Conservation (phyloP, 1,140 invertebrate species). For the Mercenaria mercenaria region DNA sequence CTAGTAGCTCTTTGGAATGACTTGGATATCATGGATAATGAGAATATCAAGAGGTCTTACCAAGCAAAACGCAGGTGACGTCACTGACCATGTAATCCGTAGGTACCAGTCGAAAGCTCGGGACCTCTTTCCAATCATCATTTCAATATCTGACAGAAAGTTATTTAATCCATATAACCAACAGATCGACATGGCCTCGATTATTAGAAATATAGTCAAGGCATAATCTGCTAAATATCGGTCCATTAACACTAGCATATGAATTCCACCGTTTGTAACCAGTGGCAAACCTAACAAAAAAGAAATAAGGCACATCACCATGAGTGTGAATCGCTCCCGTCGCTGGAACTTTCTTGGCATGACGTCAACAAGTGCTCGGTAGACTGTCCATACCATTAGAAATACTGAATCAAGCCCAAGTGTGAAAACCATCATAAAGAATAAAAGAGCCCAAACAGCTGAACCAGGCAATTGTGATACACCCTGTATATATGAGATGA, state of each 20-base stretch:
- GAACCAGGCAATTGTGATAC: slow-evolving; percentile 12
- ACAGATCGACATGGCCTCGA: background rate
- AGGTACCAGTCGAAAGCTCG: background rate
- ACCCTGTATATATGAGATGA: slow-evolving; percentile 29
- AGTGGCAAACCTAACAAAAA: slow-evolving; percentile 7
- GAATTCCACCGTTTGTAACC: slow-evolving; percentile 22
- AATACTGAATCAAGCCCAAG: slow-evolving; percentile 24
- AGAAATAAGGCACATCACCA: background rate
- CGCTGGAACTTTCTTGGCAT: background rate
- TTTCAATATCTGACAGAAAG: background rate
- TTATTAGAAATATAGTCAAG: background rate
- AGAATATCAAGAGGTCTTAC: too few relatives aligned
- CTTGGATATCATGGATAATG: too few relatives aligned
- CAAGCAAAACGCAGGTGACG: slow-evolving; percentile 1
- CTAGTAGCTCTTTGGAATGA: too few relatives aligned
- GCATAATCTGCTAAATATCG: background rate
- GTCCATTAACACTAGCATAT: slow-evolving; percentile 18
- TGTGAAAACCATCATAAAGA: slow-evolving; percentile 33
- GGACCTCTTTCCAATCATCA: background rate
- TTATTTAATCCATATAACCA: slow-evolving; percentile 33
- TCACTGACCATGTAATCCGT: background rate
- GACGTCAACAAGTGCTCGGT: background rate
- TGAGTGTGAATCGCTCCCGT: background rate
- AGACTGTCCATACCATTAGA: slow-evolving; percentile 19
- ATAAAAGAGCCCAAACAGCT: background rate